Base-by-base conservation (phyloP, 2,113 vertebrate species). In the Brachypodius melanocephalos region DNA sequence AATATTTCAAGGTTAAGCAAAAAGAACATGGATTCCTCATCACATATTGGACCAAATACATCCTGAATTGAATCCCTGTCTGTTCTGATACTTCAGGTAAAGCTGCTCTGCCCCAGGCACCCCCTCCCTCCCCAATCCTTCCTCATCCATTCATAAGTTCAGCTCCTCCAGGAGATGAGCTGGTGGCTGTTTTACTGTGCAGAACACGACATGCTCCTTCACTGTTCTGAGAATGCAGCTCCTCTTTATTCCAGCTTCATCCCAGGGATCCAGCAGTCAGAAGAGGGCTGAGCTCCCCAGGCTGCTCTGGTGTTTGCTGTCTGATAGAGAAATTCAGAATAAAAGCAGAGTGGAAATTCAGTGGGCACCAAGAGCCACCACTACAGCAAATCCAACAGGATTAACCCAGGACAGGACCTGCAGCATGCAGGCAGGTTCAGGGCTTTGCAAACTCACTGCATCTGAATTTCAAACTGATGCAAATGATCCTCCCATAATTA, bases 181-280 rank as follows among this genome's bases (percentile, higher is more conserved):
- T 52, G 51, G 55, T 34, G 17, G 10, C 58, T 49, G 1, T 62
- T 88, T 18, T 5, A 46, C 48, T 57, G 54, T 81, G 76, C 77
- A 96, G 73, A 78, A 93, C 87, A 74, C 46, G 54, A 69, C 78
- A 52, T 12, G 89, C 34, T 68, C 95, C 95, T 72, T 80, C 93
- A 48, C 72, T 94, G 71, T 71, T 89, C 90, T 95, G 87, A 34
- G 85, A 51, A 92, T 5, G 57, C 95, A 93, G 75, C 74, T 86
- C 74, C 96, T 97, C 89, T 77, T 84, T 5, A 91, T 85, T 55
- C 97, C 97, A 98, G 89, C 32, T 71, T 67, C 84, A 21, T 79
- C 82, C 43, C 92, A 94, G 61, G 68, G 29, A 36, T 84, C 40
- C 48, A 79, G 51, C 51, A 90, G 55, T 96, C 87, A 68, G 38